These are phyloP conservation scores for Gouania willdenowi DNA, from an alignment of 2,797 vertebrate genomes.

Conservation along the genomic window DNA sequence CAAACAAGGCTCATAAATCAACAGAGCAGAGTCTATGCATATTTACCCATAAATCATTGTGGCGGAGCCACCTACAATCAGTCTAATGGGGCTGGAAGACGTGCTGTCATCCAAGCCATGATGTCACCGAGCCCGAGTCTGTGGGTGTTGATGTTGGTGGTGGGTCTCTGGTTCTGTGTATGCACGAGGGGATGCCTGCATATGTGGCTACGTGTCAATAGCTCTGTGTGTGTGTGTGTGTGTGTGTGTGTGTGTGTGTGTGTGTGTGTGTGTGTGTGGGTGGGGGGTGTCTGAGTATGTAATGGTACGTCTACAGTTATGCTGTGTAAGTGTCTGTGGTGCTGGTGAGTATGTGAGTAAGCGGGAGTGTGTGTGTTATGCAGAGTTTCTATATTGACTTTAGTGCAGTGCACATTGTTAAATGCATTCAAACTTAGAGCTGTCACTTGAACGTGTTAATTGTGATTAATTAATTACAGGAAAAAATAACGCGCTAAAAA, in stretches of 20 bases:
- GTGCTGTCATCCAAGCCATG: slow-evolving; percentile 79
- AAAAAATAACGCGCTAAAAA: too few relatives aligned
- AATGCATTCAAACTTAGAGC: too few relatives aligned
- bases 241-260: slow-evolving; percentile 16
- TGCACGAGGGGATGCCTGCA: slow-evolving; percentile 23
- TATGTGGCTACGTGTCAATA: background rate
- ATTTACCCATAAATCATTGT: slow-evolving; percentile 78
- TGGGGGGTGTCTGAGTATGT: slow-evolving; percentile 41
- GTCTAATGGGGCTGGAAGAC: slow-evolving; percentile 79
- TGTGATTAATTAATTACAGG: too few relatives aligned
- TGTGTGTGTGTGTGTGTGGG: slow-evolving; percentile 8
- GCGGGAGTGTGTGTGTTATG: slow-evolving; percentile 47
- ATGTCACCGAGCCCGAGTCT: slow-evolving; percentile 67
- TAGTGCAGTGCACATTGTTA: too few relatives aligned
- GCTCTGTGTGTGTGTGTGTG: slow-evolving; percentile 17
- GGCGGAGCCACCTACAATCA: slow-evolving; percentile 80
- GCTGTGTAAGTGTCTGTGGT: slow-evolving; percentile 66
- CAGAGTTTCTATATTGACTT: slow-evolving; percentile 56
- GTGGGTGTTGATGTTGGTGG: slow-evolving; percentile 66
- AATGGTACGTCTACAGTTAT: slow-evolving; percentile 46
- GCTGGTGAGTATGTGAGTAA: slow-evolving; percentile 53
- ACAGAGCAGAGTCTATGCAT: slow-evolving; percentile 62
- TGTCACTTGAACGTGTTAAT: too few relatives aligned
- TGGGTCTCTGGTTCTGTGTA: slow-evolving; percentile 48
- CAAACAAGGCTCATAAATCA: slow-evolving; percentile 66